Base-by-base conservation (phyloP, 2,888 invertebrate species). In the Plebejus argus region DNA sequence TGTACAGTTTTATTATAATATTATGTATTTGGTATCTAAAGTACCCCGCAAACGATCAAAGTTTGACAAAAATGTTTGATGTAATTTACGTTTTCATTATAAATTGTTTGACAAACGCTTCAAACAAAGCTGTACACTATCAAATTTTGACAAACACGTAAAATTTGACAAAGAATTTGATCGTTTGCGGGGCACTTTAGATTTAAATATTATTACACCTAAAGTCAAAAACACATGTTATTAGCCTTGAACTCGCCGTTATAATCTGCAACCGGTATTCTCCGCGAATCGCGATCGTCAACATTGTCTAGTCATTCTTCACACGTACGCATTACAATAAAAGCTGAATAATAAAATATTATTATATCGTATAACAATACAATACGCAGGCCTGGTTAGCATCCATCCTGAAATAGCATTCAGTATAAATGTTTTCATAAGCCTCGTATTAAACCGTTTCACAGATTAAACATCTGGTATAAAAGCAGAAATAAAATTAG, bases 401-500 rank as follows among this genome's bases (percentile, higher is more conserved):
- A 45, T 49, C 23, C 33, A 45, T 45, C 45, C 53, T 15, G 45
- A 74, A 74, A 74, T 53, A 74, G 18, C 23, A 28, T 74, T 74
- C 49, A 53, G 45, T 74, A 28, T 74, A 74, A 74, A 74, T 74
- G 53, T 74, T 74, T 53, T 74, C 74, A 74, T 74, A 53, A 49
- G 20, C 49, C 49, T 6, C 49, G 53, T 53, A 74, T 74, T 74
- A 74, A 23, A 72, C 20, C n/a, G 74, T 28, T 74, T 74, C 74
- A 53, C 74, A 49, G 53, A 74, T 28, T 53, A 74, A 66, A 74
- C 74, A 74, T 74, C 74, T 74, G 74, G 74, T 74, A 45, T 72
- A 45, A 49, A 74, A 49, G 49, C 74, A 20, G 35, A 77, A 77
- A 72, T 39, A 77, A 77, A 77, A 77, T 77, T 45, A 72, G 77